Evolutionary conservation across 2,113 vertebrate species (phyloP).

Genomic region (Peromyscus californicus): DNA sequence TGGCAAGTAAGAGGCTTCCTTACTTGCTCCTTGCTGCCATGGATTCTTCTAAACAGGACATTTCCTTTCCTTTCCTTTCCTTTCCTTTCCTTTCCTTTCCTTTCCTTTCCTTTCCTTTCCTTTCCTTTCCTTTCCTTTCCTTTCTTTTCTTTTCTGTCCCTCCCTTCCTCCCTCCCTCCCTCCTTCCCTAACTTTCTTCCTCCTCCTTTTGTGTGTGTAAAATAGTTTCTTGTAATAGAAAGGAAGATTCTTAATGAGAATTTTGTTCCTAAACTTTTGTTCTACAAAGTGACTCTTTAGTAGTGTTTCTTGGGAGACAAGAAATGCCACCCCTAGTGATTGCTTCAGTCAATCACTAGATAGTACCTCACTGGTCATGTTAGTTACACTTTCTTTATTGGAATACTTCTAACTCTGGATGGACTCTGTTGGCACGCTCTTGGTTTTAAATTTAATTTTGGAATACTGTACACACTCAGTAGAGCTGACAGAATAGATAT

Average conservation of each 20-base stretch:
- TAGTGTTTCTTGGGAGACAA: neutral
- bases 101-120: no score
- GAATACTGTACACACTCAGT: neutral
- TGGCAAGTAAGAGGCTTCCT: neutral
- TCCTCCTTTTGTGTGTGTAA: neutral
- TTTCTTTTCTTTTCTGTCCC: neutral
- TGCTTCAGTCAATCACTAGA: neutral
- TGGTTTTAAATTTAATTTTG: neutral
- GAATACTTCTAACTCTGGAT: neutral
- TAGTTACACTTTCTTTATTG: neutral
- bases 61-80: neutral
- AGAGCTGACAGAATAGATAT: neutral
- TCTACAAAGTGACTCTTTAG: neutral
- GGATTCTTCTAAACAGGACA: neutral
- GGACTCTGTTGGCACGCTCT: neutral
- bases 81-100: accelerated
- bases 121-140: neutral
- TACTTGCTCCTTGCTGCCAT: neutral
- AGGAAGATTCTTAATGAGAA: neutral
- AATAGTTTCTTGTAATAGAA: neutral
- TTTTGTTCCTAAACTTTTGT: neutral
- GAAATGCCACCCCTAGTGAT: neutral
- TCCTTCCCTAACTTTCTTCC: no score
- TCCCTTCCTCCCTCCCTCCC: neutral
- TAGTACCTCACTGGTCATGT: neutral